A percentile compares a stretch with the other conserved stretches of the same genome.
phyloP scores from a whole-genome alignment of 2,888 invertebrate genomes.

The Gastracanthus pulcherrimus region DNA sequence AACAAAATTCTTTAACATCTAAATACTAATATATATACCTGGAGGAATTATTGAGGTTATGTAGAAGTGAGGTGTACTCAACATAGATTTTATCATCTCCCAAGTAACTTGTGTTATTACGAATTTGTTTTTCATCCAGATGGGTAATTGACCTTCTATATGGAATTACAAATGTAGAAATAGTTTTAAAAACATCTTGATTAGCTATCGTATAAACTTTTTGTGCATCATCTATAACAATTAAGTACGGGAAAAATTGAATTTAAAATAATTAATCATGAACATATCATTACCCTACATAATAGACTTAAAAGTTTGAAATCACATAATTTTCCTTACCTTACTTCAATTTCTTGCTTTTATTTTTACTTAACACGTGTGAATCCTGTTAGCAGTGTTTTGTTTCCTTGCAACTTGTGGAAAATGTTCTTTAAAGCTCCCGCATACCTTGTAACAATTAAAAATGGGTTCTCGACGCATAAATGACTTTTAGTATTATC shows the following conservation, averaged over 20 bases:
- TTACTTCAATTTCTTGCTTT: constrained; percentile 85
- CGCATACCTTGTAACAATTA: constrained; percentile 97
- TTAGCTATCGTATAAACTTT: constrained; percentile 89
- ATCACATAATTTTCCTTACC: constrained; percentile 58
- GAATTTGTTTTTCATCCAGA: constrained; percentile 89
- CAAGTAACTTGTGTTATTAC: no score
- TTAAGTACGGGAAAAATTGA: constrained; percentile 88
- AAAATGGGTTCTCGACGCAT: constrained; percentile 97
- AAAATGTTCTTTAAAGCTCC: constrained; percentile 94
- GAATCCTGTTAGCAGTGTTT: constrained; percentile 86
- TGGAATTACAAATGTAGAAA: constrained; percentile 89
- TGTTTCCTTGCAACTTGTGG: constrained; percentile 91
- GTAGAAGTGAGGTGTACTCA: constrained; percentile 92
- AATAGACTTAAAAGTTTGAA: not conserved
- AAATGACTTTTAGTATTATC: constrained; percentile 90
- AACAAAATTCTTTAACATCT: no score
- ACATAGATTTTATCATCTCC: constrained; percentile 90
- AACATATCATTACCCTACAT: not conserved
- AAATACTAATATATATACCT: constrained; percentile 76
- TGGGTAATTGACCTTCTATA: constrained; percentile 91
- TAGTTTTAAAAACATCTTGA: constrained; percentile 90
- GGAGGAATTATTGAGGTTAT: constrained; percentile 90
- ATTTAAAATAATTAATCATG: constrained; percentile 37
- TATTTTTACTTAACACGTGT: constrained; percentile 92
- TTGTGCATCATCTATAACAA: constrained; percentile 91